A percentile compares a stretch with the other conserved stretches of the same genome.
Conservation (phyloP, 2,797 vertebrate genomes). For the Phrynocephalus guinanensis region DNA sequence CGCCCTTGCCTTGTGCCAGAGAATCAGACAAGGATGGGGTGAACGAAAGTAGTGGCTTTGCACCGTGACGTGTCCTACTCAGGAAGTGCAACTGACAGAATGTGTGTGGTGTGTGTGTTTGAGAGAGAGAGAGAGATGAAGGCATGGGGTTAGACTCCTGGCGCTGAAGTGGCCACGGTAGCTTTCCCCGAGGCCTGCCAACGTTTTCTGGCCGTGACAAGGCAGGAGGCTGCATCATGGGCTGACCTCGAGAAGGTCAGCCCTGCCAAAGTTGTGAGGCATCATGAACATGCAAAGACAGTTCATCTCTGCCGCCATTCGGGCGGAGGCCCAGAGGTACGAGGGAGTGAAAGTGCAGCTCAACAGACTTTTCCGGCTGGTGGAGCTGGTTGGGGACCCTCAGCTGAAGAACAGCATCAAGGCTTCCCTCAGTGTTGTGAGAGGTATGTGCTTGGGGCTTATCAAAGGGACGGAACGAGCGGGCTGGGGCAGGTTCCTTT, state of each 20-base stretch:
- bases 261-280: conserved; percentile 28
- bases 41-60: conserved; percentile 62
- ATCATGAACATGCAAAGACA: conserved; percentile 75
- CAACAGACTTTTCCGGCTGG: conserved; percentile 82
- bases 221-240: conserved; percentile 1
- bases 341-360: conserved; percentile 83
- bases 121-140: conserved; percentile 49
- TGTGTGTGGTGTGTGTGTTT: conserved; percentile 42
- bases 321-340: conserved; percentile 86
- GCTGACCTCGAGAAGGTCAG: not conserved
- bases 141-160: not conserved
- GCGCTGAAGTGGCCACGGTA: conserved; percentile 31
- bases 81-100: conserved; percentile 69
- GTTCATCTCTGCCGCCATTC: conserved; percentile 79
- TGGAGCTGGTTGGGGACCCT: conserved; percentile 82
- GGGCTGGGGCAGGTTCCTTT: not conserved
- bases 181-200: not conserved
- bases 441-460: conserved; percentile 80
- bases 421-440: conserved; percentile 82
- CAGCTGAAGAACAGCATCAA: conserved; percentile 84
- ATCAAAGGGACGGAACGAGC: no score
- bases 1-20: conserved; percentile 19
- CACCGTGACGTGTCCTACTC: conserved; percentile 57
- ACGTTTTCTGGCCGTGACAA: not conserved
- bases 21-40: conserved; percentile 29